Evolutionary conservation across 2,888 invertebrate genomes (phyloP).

Genomic region (Synanthedon andrenaeformis): DNA sequence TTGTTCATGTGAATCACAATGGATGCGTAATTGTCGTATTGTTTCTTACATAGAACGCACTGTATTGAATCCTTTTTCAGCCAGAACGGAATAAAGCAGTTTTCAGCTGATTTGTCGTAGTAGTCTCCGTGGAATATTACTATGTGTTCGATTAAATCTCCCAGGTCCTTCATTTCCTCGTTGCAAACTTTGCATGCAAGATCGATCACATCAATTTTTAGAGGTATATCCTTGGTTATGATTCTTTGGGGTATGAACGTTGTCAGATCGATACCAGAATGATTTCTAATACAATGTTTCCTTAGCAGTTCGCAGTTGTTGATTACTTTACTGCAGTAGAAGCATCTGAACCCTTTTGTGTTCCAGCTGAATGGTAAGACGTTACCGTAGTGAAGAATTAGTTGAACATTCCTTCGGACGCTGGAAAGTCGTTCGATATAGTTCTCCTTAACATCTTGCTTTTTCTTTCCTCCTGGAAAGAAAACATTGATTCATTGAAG

Average conservation of each 20-base stretch:
- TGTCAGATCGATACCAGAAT: conserved; percentile 23
- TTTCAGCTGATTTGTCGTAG: conserved; percentile 25
- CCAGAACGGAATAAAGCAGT: conserved; percentile 40
- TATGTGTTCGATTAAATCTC: conserved; percentile 36
- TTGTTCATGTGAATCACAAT: conserved; percentile 48
- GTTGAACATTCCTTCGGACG: conserved; percentile 32
- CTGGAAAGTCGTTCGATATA: conserved; percentile 30
- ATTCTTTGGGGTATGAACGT: conserved; percentile 30
- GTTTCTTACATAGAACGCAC: conserved; percentile 31
- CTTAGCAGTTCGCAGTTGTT: conserved; percentile 31
- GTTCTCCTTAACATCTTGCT: conserved; percentile 17
- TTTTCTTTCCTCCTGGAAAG: conserved; percentile 37
- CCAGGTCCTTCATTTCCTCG: conserved; percentile 17
- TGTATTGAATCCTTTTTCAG: conserved; percentile 27
- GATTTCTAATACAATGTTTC: conserved; percentile 28
- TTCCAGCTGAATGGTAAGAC: conserved; percentile 46
- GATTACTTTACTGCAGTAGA: conserved; percentile 41
- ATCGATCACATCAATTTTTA: conserved; percentile 40
- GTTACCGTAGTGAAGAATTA: conserved; percentile 36
- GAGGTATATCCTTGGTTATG: conserved; percentile 41
- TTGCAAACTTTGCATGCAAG: conserved; percentile 36
- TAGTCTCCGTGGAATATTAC: conserved; percentile 21
- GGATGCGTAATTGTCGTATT: conserved; percentile 36
- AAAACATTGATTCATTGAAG: conserved; percentile 25
- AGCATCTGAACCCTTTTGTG: conserved; percentile 42